phyloP scores from a whole-genome alignment of 2,888 invertebrate genomes.

The Glaucopsyche alexis region DNA sequence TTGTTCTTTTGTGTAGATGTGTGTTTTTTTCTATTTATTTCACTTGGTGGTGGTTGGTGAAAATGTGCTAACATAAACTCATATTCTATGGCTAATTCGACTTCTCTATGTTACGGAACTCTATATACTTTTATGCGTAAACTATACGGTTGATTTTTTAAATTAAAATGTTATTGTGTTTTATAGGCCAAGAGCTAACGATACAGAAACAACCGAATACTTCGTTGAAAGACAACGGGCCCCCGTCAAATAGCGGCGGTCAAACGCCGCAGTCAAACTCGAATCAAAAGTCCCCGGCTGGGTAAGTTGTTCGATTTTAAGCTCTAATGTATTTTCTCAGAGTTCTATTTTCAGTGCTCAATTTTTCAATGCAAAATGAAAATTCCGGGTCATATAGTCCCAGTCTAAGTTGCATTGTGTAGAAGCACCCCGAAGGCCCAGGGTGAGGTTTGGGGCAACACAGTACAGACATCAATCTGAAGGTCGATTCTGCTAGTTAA shows the following conservation, averaged over 20 bases:
- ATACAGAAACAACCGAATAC: constrained; percentile 98
- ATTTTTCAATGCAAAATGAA: no score
- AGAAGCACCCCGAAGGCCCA: no score
- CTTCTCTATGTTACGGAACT: constrained; percentile 47
- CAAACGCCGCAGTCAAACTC: constrained; percentile 75
- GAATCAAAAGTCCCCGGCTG: constrained; percentile 84
- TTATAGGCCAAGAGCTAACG: constrained; percentile 91
- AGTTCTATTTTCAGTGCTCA: no score
- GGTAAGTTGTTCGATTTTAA: constrained; percentile 84
- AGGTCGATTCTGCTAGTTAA: no score
- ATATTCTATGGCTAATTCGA: constrained; percentile 78
- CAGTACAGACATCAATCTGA: no score
- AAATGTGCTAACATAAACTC: constrained; percentile 78
- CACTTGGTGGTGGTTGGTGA: constrained; percentile 78
- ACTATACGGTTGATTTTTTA: not conserved
- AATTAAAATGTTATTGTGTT: constrained; percentile 36
- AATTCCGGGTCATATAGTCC: no score
- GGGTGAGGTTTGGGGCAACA: no score
- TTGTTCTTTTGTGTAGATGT: constrained; percentile 28
- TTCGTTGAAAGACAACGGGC: constrained; percentile 88
- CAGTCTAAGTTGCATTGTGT: no score
- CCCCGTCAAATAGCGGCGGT: constrained; percentile 71
- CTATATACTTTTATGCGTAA: constrained; percentile 31
- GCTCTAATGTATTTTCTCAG: no score
- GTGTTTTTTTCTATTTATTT: constrained; percentile 46